phyloP scores from a whole-genome alignment of 1,140 invertebrate species.

The Paramacrobiotus metropolitanus region DNA sequence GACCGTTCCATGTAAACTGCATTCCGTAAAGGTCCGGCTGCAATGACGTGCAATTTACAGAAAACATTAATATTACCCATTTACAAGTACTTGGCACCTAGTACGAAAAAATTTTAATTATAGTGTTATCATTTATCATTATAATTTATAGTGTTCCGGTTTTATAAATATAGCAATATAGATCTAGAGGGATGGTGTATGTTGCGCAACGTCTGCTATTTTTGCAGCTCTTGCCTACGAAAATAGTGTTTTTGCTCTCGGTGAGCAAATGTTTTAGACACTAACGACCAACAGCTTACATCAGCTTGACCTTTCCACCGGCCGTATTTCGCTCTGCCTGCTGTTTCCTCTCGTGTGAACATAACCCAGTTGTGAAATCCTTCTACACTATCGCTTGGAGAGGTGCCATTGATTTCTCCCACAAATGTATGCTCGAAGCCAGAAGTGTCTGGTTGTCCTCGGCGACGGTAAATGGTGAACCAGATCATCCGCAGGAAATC shows the following conservation, averaged over 20 bases:
- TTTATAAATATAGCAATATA: too few species aligned
- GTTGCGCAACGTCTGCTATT: too few species aligned
- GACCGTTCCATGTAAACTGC: not conserved
- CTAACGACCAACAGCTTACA: not conserved
- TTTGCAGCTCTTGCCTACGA: too few species aligned
- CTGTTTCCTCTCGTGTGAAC: slow-evolving; percentile 43
- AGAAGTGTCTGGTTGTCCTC: slow-evolving; percentile 31
- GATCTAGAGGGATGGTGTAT: too few species aligned
- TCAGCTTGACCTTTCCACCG: not conserved
- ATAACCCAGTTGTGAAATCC: slow-evolving; percentile 77
- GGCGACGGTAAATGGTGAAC: slow-evolving; percentile 42
- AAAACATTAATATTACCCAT: too few species aligned
- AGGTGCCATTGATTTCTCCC: slow-evolving; percentile 46
- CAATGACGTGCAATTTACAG: too few species aligned
- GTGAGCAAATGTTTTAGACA: too few species aligned
- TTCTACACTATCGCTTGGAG: slow-evolving; percentile 28
- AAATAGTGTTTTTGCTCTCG: too few species aligned
- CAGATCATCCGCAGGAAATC: slow-evolving; percentile 40
- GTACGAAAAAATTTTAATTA: too few species aligned
- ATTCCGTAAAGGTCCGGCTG: not conserved
- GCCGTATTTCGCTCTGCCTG: slow-evolving; percentile 42
- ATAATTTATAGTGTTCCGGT: too few species aligned
- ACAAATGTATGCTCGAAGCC: slow-evolving; percentile 65
- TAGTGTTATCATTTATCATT: too few species aligned
- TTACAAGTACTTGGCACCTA: too few species aligned